phyloP scores from a whole-genome alignment of 1,140 invertebrate genomes.

The Drosophila teissieri region DNA sequence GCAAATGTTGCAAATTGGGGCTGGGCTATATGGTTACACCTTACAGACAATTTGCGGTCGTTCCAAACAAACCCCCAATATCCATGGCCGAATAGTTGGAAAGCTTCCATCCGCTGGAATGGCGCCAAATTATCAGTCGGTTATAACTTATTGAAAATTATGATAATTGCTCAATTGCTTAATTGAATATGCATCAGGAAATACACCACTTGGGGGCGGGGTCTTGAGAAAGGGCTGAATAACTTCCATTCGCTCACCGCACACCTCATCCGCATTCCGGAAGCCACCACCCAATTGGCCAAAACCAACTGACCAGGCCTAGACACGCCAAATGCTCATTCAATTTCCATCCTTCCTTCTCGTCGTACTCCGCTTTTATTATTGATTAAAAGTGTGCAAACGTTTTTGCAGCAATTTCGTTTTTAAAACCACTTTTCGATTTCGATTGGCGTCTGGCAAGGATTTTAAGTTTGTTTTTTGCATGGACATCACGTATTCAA shows the following conservation, averaged over 20 bases:
- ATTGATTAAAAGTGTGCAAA: conserved; percentile 83
- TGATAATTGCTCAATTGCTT: conserved; percentile 60
- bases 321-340: conserved; percentile 62
- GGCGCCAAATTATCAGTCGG: conserved; percentile 41
- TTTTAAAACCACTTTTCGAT: conserved; percentile 80
- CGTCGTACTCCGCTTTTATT: conserved; percentile 39
- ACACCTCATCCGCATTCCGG: conserved; percentile 11
- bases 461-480: conserved; percentile 82
- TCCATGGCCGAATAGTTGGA: background rate
- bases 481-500: conserved; percentile 82
- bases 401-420: conserved; percentile 78
- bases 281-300: background rate
- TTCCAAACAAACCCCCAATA: conserved; percentile 12
- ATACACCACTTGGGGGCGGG: conserved; percentile 6
- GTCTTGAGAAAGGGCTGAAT: conserved; percentile 9
- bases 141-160: conserved; percentile 57
- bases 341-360: conserved; percentile 20
- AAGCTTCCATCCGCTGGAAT: conserved; percentile 19
- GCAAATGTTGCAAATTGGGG: background rate
- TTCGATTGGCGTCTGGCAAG: conserved; percentile 48
- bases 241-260: background rate
- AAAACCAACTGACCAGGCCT: conserved; percentile 8
- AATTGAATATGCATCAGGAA: conserved; percentile 53
- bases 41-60: conserved; percentile 40
- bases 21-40: background rate